Evolutionary conservation across 2,797 vertebrate species (phyloP), one percentile per base, ranked within the genome.

Genomic region (Diplodus puntazzo): DNA sequence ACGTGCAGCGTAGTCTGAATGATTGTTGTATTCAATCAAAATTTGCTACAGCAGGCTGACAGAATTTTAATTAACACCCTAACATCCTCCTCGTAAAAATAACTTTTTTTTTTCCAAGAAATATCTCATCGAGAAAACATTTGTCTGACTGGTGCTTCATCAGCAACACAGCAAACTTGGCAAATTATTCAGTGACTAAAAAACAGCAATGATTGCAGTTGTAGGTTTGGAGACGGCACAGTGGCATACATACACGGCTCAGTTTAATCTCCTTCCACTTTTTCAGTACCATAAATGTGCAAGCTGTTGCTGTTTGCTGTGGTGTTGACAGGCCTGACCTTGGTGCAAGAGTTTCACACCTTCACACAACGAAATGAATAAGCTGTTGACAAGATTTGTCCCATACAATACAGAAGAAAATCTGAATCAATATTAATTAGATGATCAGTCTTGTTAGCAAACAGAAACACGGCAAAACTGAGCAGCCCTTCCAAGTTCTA

Each of bases 11-110:
- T 20, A 49, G 52, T 73, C 53, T 75, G 62, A 79, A 43, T 20
- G 64, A 64, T 59, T 45, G 54, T 73, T 75, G 48, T 42, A 39
- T 59, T 77, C 63, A 55, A 52, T 69, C 27, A 74, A 58, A 82
- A 75, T 46, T 39, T 25, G 16, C 61, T 54, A 17, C 34, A 21
- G 69, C 50, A 81, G 46, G 61, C 61, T 23, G 34, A 69, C 27
- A 30, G 62, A 81, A 78, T 86, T 72, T 72, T 81, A 83, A 81
- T 86, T 71, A 69, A 68, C 54, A 54, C 54, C 16, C 12, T n/a
- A 16, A 34, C 66, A 66, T 34, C 20, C 46, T 67, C 30, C 8
- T 64, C 17, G 53, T 43, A 34, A 34, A 61, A 66, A 57, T 8
- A 30, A 17, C 0, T 25, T 39, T 61, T 25, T 39, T 61, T 27